Conservation (phyloP, 2,797 vertebrate genomes). For the Myotis daubentonii region DNA sequence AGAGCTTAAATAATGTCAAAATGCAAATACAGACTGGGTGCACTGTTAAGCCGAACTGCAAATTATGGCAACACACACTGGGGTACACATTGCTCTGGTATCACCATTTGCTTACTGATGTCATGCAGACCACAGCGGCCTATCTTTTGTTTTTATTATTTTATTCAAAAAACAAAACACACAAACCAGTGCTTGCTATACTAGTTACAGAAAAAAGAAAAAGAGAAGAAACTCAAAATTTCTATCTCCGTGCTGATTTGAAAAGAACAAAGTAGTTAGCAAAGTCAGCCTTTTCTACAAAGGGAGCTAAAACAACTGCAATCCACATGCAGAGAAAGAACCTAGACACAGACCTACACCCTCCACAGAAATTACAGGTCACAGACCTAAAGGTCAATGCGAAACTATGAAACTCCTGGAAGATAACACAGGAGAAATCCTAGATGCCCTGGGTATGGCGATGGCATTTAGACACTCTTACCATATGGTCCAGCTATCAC, state of each 20-base stretch:
- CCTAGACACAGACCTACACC: neutral
- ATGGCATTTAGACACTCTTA: neutral
- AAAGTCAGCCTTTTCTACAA: neutral
- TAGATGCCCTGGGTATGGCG: neutral
- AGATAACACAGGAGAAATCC: neutral
- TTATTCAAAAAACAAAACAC: constrained; percentile 68
- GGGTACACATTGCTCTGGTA: constrained; percentile 93
- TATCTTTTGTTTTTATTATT: constrained; percentile 85
- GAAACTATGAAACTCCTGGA: neutral
- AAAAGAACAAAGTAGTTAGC: no score
- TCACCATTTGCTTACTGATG: constrained; percentile 91
- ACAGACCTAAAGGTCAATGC: neutral
- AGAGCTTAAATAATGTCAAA: constrained; percentile 87
- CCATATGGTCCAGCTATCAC: neutral
- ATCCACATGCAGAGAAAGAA: neutral
- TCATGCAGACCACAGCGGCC: constrained; percentile 96
- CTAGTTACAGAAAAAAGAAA: no score
- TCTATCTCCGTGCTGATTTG: no score
- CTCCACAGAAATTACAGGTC: neutral
- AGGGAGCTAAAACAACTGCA: neutral
- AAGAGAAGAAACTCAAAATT: no score
- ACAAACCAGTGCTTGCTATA: no score
- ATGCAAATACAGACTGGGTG: constrained; percentile 86
- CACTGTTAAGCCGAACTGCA: constrained; percentile 83
- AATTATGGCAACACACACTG: constrained; percentile 87